Evolutionary conservation across 2,797 vertebrate species (phyloP).

Genomic region (Eidolon dupreanum): DNA sequence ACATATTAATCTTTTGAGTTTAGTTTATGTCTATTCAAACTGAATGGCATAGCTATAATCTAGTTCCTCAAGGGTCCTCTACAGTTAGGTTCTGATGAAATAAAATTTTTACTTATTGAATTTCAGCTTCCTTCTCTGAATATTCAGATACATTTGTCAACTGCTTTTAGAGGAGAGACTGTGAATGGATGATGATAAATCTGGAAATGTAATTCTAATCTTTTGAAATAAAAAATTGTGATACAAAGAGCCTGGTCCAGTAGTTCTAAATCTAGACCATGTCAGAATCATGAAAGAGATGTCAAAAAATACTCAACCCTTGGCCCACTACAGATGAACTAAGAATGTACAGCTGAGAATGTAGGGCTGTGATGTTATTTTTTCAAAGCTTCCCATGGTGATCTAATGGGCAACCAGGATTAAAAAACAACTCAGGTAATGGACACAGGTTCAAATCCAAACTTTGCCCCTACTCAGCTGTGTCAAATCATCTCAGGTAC

Average conservation of each 20-base stretch:
- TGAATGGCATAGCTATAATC: background rate
- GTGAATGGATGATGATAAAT: constrained; percentile 72
- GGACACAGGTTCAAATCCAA: background rate
- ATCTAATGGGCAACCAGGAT: background rate
- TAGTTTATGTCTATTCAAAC: constrained; percentile 45
- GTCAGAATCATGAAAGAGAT: background rate
- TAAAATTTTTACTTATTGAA: constrained; percentile 65
- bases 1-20: background rate
- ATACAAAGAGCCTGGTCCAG: constrained; percentile 19
- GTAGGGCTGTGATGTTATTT: background rate
- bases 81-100: constrained; percentile 57
- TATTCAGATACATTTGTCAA: constrained; percentile 80
- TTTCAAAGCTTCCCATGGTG: background rate
- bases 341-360: background rate
- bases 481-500: background rate
- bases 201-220: constrained; percentile 70
- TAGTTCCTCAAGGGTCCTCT: constrained; percentile 51
- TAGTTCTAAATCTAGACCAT: background rate
- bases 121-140: constrained; percentile 78
- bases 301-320: background rate
- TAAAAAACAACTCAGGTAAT: background rate
- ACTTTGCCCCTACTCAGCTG: background rate
- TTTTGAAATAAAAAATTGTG: constrained; percentile 55
- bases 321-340: background rate
- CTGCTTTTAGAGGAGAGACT: constrained; percentile 64